Evolutionary conservation across 2,797 vertebrate species (phyloP).

Genomic region (Bryconaethiops microstoma): DNA sequence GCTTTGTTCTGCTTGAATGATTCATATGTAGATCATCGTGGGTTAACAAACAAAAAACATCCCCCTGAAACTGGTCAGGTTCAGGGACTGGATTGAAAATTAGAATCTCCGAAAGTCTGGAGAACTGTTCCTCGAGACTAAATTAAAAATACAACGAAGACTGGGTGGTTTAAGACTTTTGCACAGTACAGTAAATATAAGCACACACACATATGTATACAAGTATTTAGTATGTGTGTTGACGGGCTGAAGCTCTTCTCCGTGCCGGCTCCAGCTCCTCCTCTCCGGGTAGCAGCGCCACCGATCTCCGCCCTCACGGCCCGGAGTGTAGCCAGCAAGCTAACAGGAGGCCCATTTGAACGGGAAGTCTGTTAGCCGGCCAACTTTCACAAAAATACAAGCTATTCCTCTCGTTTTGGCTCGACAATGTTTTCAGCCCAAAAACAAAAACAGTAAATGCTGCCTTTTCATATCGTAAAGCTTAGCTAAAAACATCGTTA

Average conservation of each 20-base stretch:
- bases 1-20: no score
- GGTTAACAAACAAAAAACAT: no score
- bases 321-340: background rate
- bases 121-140: no score
- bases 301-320: background rate
- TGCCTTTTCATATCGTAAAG: background rate
- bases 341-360: background rate
- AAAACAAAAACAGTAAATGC: background rate
- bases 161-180: no score
- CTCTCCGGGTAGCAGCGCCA: background rate
- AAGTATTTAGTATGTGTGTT: no score
- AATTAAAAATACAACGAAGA: no score
- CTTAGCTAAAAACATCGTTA: background rate
- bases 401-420: background rate
- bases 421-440: rapidly evolving
- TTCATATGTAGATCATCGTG: no score
- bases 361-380: background rate
- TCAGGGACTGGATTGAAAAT: no score
- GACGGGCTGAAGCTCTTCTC: background rate
- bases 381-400: background rate
- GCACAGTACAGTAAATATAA: no score
- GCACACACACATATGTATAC: no score
- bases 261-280: background rate
- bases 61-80: no score
- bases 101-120: no score